Evolutionary conservation across 2,888 invertebrate species (phyloP).

Genomic region (Stenurella melanura): DNA sequence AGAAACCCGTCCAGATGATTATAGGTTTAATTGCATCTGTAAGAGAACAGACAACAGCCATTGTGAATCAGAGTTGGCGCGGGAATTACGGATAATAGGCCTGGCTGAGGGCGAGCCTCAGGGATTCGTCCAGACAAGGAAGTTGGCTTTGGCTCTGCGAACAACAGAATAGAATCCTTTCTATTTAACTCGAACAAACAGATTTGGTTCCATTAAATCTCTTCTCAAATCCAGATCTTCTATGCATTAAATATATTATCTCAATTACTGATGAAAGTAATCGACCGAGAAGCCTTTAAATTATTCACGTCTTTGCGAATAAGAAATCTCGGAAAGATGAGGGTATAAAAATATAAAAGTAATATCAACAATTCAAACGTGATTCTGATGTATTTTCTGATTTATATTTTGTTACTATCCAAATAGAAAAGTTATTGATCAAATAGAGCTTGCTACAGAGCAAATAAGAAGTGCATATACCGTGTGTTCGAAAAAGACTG

Average conservation of each 20-base stretch:
- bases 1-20: constrained; percentile 63
- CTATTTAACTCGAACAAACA: constrained; percentile 64
- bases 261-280: constrained; percentile 39
- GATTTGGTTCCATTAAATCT: constrained; percentile 63
- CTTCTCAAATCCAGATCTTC: constrained; percentile 52
- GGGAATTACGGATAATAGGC: constrained; percentile 67
- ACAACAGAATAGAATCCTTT: constrained; percentile 62
- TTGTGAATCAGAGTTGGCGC: constrained; percentile 66
- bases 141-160: constrained; percentile 58
- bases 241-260: constrained; percentile 52
- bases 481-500: too few species aligned
- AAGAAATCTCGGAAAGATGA: not conserved
- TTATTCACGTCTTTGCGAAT: constrained; percentile 6
- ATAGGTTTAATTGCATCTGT: constrained; percentile 67
- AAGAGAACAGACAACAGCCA: constrained; percentile 65
- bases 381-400: not conserved
- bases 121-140: constrained; percentile 62
- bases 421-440: too few species aligned
- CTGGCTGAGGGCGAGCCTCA: constrained; percentile 60
- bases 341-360: not conserved
- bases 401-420: too few species aligned
- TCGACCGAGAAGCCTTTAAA: constrained; percentile 23
- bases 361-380: not conserved
- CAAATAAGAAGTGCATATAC: too few species aligned
- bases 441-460: too few species aligned